Evolutionary conservation across 2,797 vertebrate genomes (phyloP), one percentile per base, ranked within the genome.

Genomic region (Gymnothorax javanicus): DNA sequence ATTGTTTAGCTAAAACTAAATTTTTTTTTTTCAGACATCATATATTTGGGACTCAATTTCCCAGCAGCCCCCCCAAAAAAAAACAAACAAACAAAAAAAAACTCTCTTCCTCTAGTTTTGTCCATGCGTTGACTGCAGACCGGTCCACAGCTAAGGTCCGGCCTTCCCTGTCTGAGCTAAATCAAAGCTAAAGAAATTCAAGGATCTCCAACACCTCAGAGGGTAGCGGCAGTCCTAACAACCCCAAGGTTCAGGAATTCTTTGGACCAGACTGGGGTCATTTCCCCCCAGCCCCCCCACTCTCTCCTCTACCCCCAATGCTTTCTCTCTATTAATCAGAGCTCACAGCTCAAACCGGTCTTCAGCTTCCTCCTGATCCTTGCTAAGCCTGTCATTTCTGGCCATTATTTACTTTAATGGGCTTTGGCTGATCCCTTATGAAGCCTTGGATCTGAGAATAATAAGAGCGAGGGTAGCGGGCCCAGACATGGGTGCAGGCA

Each of bases 401-500:
- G 96, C 98, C 98, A 99, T 99, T 99, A 99, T 99, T 99, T 98
- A 99, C 97, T 99, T 99, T 99, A 99, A 99, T 99, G 97, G 98
- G 98, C 98, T 99, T 99, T 99, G 97, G 98, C 97, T 99, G 98
- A 99, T 99, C 98, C 97, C 97, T 98, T 97, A 97, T 96, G 97
- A 98, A 98, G 98, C 97, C 98, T 97, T 97, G 97, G 97, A 98
- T 97, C 96, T 97, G 97, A 98, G 98, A 99, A 99, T 99, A 99
- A 99, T 99, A 97, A 97, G 97, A 96, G 97, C 96, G 96, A 98
- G 97, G 97, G 97, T 97, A 97, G 97, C 94, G 93, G 97, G 97
- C 97, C 97, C 95, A 97, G 97, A 97, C 97, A 96, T 95, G 97
- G 96, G 97, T 96, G 96, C 97, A 94, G 96, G 97, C 97, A 97